These are phyloP conservation scores for Recurvirostra avosetta DNA, from an alignment of 2,113 vertebrate genomes.

Conservation along the genomic window DNA sequence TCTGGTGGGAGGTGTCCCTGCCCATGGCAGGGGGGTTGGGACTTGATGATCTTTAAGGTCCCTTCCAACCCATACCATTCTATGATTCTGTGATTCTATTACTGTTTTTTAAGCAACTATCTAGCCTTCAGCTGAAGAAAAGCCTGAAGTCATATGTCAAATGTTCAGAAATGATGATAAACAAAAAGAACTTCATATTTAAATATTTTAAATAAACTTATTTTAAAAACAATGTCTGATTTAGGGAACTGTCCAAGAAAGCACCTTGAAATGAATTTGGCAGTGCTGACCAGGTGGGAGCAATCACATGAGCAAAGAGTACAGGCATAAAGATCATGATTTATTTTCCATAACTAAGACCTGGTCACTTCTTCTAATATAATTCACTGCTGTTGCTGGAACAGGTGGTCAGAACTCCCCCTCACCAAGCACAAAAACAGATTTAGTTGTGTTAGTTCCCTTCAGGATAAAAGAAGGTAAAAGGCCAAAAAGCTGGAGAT, in stretches of 20 bases:
- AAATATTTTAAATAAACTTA: neutral
- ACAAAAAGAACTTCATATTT: neutral
- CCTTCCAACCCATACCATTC: neutral
- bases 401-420: neutral
- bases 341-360: neutral
- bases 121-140: neutral
- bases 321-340: neutral
- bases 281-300: neutral
- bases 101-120: neutral
- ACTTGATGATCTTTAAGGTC: neutral
- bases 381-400: neutral
- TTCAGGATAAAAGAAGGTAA: neutral
- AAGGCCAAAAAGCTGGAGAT: neutral
- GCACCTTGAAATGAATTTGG: neutral
- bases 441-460: neutral
- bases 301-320: neutral
- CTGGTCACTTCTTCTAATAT: neutral
- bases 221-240: neutral
- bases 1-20: neutral
- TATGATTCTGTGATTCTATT: neutral
- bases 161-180: neutral
- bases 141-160: neutral
- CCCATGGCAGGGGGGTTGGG: neutral
- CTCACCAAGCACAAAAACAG: neutral
- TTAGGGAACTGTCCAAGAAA: neutral